Evolutionary conservation across 2,888 invertebrate genomes (phyloP), one percentile per base, ranked within the genome.

Genomic region (Clistopyga incitator): DNA sequence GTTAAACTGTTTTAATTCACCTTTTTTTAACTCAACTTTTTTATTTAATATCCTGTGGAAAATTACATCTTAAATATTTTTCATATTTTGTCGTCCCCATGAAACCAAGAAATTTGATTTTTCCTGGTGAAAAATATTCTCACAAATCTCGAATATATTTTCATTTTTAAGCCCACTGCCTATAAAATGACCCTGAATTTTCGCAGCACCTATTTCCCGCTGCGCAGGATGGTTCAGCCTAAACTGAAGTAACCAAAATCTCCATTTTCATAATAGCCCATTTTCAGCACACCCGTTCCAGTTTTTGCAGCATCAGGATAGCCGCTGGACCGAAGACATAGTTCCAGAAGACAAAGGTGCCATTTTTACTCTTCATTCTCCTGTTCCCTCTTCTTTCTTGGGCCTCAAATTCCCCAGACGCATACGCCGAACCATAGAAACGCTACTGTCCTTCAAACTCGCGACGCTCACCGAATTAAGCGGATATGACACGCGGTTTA

Each of bases 401-500:
- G 25, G 45, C 42, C 45, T 23, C 15, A 38, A 25, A 38, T 11
- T 25, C 71, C 4, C 45, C 38, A 23, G 42, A 10, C 42, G 25
- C 54, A 34, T 45, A 25, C 23, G 20, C n/a, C 45, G 25, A 56
- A 42, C 25, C n/a, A 38, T n/a, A 68, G 68, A 68, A 77, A 70
- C 23, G 25, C 52, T 61, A 23, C n/a, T 34, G 68, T 68, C 52
- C 68, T 67, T 65, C 42, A 54, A 42, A 52, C 4, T 76, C 78
- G 79, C 77, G 65, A 83, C 82, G 80, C 80, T 86, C 84, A 72
- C 83, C 81, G 81, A 83, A 71, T 84, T 80, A 85, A 82, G 77
- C 86, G 85, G 88, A 89, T 89, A 85, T 87, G 88, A 87, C 85
- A 87, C 86, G 86, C 88, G 86, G 86, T 89, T 90, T 88, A 84